Percentiles rank a stretch among this genome's conserved stretches.
Conservation (phyloP, 2,113 vertebrate species). For the Phrynosoma platyrhinos region DNA sequence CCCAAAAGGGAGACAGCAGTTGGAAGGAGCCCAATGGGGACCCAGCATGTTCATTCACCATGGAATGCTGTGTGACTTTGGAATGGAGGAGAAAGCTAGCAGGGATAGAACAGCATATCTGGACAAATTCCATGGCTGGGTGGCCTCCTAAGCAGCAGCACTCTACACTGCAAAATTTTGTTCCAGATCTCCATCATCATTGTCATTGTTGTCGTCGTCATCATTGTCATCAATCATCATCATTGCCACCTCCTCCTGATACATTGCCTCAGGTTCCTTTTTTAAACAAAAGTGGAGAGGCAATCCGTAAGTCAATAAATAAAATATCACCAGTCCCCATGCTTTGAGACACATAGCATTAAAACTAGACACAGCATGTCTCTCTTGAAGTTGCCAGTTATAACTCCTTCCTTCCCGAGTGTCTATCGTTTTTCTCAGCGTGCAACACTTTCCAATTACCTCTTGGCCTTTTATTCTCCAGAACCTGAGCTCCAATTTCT, state of each 20-base stretch:
- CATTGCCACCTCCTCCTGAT: neutral
- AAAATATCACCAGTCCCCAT: neutral
- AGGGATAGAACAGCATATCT: neutral
- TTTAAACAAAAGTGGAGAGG: neutral
- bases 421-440: constrained; percentile 1
- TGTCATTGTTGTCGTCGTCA: no score
- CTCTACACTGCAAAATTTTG: neutral
- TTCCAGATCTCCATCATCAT: no score
- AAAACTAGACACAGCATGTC: neutral
- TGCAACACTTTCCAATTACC: constrained; percentile 66
- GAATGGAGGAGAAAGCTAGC: no score
- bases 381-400: constrained; percentile 28
- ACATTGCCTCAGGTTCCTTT: no score
- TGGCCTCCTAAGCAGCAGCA: neutral
- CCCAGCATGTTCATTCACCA: neutral
- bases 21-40: neutral
- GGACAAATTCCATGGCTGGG: neutral
- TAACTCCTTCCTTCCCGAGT: constrained; percentile 32
- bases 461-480: constrained; percentile 60
- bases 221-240: neutral
- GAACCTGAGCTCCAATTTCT: constrained; percentile 50
- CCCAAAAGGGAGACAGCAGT: neutral
- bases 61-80: no score
- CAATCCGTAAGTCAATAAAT: neutral
- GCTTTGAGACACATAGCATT: neutral